phyloP scores from a whole-genome alignment of 2,888 invertebrate genomes.

The Thereva nobilitata region DNA sequence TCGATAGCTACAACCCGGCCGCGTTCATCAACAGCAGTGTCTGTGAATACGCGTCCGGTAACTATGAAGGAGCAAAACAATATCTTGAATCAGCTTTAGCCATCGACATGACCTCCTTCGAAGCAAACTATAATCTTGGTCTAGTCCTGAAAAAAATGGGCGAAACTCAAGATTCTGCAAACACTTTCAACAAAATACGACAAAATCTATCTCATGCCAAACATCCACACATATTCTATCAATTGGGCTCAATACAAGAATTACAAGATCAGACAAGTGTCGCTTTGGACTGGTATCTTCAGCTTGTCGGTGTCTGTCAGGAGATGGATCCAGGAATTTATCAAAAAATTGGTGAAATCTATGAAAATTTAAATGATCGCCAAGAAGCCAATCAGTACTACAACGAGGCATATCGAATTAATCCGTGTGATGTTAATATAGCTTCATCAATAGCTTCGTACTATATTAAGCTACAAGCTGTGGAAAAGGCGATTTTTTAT shows the following conservation, averaged over 20 bases:
- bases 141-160: conserved; percentile 49
- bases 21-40: conserved; percentile 87
- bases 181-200: conserved; percentile 78
- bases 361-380: conserved; percentile 87
- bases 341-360: conserved; percentile 86
- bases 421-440: conserved; percentile 63
- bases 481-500: conserved; percentile 82
- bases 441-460: conserved; percentile 90
- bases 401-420: conserved; percentile 55
- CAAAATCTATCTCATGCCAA: conserved; percentile 72
- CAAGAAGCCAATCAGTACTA: conserved; percentile 70
- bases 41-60: conserved; percentile 71
- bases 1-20: conserved; percentile 77
- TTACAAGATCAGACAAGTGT: conserved; percentile 65
- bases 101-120: conserved; percentile 79
- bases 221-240: conserved; percentile 67
- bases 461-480: conserved; percentile 84
- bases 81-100: conserved; percentile 76
- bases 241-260: conserved; percentile 79
- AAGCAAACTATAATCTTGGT: conserved; percentile 83
- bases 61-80: conserved; percentile 71
- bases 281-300: conserved; percentile 70
- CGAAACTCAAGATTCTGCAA: conserved; percentile 74
- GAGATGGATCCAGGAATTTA: conserved; percentile 85
- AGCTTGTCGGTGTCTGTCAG: conserved; percentile 71